Evolutionary conservation across 2,888 invertebrate species (phyloP), one percentile per base, ranked within the genome.

Genomic region (Eupeodes latifasciatus): DNA sequence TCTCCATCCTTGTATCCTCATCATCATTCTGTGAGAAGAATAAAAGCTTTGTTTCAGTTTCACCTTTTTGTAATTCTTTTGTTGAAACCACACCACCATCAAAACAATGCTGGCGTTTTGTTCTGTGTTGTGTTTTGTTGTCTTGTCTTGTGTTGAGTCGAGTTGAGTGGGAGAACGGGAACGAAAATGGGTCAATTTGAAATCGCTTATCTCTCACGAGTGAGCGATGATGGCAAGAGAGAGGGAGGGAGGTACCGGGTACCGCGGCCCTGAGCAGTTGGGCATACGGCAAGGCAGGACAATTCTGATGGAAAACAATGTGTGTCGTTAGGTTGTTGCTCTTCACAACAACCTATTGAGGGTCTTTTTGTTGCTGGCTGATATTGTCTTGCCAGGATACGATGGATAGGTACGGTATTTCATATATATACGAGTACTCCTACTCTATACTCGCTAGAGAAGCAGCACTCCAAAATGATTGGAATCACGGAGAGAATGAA

Each of bases 111-210:
- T 36, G 4, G 4, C 9, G 6, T 49, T 71, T 36, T 71, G 16
- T 55, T 53, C 10, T 71, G 53, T 71, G 12, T 55, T 53, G n/a
- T n/a, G n/a, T n/a, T n/a, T n/a, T n/a, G n/a, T n/a, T n/a, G n/a
- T 34, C 51, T 51, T 53, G 16, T 51, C 10, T 47, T 27, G 19
- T 11, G 47, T 49, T 7, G 71, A 34, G 4, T 47, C 34, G 62
- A 19, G 44, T 11, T 4, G 53, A 47, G 62, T 44, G 59, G 27
- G 14, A 51, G 16, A 71, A 74, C 75, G 62, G 19, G 34, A 81
- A 72, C 51, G 71, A 82, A 85, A 87, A 87, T 87, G 83, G 86
- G 86, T 87, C 86, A 87, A 83, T 83, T 87, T 76, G 49, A 49
- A 76, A 83, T 76, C 79, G 86, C 86, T 87, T 83, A 87, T 64